Base-by-base conservation (phyloP, 2,888 invertebrate genomes). In the Cosmorhoe ocellata region DNA sequence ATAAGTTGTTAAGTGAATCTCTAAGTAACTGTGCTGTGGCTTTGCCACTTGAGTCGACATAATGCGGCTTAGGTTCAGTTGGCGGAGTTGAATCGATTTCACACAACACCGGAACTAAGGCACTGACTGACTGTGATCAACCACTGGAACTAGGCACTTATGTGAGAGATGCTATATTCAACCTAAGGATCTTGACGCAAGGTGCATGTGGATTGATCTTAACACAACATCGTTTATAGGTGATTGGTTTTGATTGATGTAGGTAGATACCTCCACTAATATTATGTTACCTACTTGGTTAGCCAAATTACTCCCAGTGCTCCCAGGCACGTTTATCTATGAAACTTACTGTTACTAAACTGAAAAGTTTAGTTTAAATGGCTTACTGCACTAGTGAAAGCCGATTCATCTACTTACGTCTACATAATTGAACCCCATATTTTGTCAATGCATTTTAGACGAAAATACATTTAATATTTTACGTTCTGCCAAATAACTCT, bases 31-130 rank as follows among this genome's bases (percentile, higher is more conserved):
- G 38, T 38, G 13, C 14, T 30, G 27, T 45, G 36, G 51, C 45
- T 49, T 49, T 42, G 26, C 40, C 40, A 41, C 37, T 51, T 45
- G 36, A 45, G 45, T 40, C 51, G 26, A 36, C 51, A 51, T 51
- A 51, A 51, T 51, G 40, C 51, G 36, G 31, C 31, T 45, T 45
- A 32, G 45, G 28, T 32, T 45, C 27, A 41, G 40, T 51, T 45
- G 51, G 24, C 30, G 11, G 40, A 31, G 51, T 45, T 45, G 36
- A 51, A 51, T 45, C 45, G 45, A 51, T 51, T 51, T 51, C 41
- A 45, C 45, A 51, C 40, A 36, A 51, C 40, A 45, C 45, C 40
- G 51, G 40, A 40, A 51, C 51, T 40, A 45, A 45, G 40, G 3
- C 51, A 40, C 33, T 39, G 43, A 49, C 30, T 44, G 45, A 30